Evolutionary conservation across 2,113 vertebrate genomes (phyloP).

Genomic region (Montifringilla adamsi): DNA sequence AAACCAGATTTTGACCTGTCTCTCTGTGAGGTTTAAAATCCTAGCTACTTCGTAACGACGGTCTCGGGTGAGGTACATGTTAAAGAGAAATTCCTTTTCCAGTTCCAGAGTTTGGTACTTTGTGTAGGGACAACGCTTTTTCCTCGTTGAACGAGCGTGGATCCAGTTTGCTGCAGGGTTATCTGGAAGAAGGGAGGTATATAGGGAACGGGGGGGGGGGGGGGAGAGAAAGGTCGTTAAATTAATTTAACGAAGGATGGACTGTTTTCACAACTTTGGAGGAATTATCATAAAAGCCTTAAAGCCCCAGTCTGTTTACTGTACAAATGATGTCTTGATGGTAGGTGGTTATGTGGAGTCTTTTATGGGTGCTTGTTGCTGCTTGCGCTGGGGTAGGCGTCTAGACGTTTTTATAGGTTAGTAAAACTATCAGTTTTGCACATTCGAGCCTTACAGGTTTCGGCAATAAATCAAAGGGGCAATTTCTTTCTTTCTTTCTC

Average conservation of each 20-base stretch:
- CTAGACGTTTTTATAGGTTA: constrained; percentile 99
- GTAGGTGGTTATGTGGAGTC: constrained; percentile 81
- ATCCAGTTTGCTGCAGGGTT: constrained; percentile 99
- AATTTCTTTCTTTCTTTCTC: constrained; percentile 77
- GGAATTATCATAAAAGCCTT: constrained; percentile 81
- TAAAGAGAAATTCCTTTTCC: constrained; percentile 98
- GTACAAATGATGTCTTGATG: constrained; percentile 74
- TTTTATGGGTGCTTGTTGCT: constrained; percentile 83
- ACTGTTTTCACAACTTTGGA: constrained; percentile 74
- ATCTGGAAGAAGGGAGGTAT: constrained; percentile 78
- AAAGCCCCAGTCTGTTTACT: constrained; percentile 77
- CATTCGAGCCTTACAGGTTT: constrained; percentile 92
- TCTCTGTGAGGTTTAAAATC: constrained; percentile 95
- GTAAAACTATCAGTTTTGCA: constrained; percentile 99
- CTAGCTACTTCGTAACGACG: constrained; percentile 95
- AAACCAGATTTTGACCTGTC: constrained; percentile 99
- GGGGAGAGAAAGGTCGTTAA: constrained; percentile 67
- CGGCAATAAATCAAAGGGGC: constrained; percentile 92
- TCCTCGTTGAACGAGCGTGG: constrained; percentile 94
- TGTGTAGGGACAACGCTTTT: constrained; percentile 97
- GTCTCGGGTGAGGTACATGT: constrained; percentile 98
- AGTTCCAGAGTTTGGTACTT: constrained; percentile 98
- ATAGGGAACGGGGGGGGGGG: constrained; percentile 35
- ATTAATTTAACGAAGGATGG: constrained; percentile 79
- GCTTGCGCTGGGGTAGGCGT: constrained; percentile 83